Base-by-base conservation (phyloP, 2,797 vertebrate species). In the Cyclura pinguis region DNA sequence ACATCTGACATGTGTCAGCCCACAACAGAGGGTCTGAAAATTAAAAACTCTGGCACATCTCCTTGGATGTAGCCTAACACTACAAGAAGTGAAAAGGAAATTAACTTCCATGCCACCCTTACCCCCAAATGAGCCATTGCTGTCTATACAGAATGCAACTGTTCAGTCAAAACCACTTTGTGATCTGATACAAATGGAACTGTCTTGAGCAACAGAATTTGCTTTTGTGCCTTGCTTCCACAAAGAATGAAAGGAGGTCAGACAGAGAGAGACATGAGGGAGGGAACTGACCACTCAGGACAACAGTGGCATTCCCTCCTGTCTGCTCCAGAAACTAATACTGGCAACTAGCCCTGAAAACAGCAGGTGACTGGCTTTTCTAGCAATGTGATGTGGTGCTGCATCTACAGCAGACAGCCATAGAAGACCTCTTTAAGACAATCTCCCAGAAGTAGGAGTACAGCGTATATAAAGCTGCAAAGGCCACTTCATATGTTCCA, bases 121-220 rank as follows among this genome's bases (percentile, higher is more conserved):
- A 52, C 80, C 27, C 42, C 94, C 80, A 87, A 93, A 89, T 94
- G 94, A 95, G 92, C 91, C 95, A 92, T 95, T 92, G 93, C 86
- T 95, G 93, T 93, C 93, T 86, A 50, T 85, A 88, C 77, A 94
- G 93, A 94, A 95, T 94, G 93, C 86, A 88, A 94, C 90, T 93
- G 92, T 92, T 96, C 91, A 14, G 81, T 89, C 0, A 0, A 95
- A 95, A 96, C 91, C 91, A 90, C 94, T 93, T 94, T 95, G 96
- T 0, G 0, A 83, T 62, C 89, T 0, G 6, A 92, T 73, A 91
- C 84, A 93, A 95, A 94, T 47, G 29, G 84, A 94, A 86, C 86
- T 67, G 91, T 90, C 80, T 67, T 93, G 93, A 91, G 92, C 90
- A 88, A 88, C 90, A 86, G 76, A 91, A 81, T 90, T 93, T 88